A percentile compares a stretch with the other conserved stretches of the same genome.
These are phyloP conservation scores for Myotis pilosus DNA, from an alignment of 2,797 vertebrate genomes.

Conservation along the genomic window DNA sequence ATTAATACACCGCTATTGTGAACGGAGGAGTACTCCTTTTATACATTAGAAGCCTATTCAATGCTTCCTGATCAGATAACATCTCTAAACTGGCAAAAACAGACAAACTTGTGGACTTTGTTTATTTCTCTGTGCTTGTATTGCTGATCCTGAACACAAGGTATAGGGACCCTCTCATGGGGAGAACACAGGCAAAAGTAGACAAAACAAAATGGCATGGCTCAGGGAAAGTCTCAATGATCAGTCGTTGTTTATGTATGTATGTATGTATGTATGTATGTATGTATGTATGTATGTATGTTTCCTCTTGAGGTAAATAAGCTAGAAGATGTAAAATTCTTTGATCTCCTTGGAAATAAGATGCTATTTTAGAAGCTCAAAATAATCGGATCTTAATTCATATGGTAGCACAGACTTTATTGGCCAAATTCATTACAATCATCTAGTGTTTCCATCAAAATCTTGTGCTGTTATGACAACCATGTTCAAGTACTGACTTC, in stretches of 20 bases:
- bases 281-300: not conserved
- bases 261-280: not conserved
- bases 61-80: not conserved
- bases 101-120: not conserved
- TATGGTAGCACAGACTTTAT: not conserved
- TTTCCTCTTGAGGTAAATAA: constrained; percentile 10
- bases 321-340: not conserved
- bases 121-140: not conserved
- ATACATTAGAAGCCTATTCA: not conserved
- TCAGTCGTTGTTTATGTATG: not conserved
- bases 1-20: not conserved
- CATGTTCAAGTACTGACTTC: constrained; percentile 55
- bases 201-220: not conserved
- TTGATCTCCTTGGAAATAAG: constrained; percentile 22
- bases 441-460: constrained; percentile 59
- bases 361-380: constrained; percentile 42
- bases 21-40: not conserved
- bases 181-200: not conserved
- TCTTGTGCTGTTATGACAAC: constrained; percentile 65
- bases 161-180: not conserved
- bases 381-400: constrained; percentile 53
- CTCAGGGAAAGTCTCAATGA: not conserved
- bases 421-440: constrained; percentile 46
- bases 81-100: not conserved
- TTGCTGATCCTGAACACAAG: not conserved